Evolutionary conservation across 2,113 vertebrate genomes (phyloP), one percentile per base, ranked within the genome.

Genomic region (Pachypanchax playfairii): DNA sequence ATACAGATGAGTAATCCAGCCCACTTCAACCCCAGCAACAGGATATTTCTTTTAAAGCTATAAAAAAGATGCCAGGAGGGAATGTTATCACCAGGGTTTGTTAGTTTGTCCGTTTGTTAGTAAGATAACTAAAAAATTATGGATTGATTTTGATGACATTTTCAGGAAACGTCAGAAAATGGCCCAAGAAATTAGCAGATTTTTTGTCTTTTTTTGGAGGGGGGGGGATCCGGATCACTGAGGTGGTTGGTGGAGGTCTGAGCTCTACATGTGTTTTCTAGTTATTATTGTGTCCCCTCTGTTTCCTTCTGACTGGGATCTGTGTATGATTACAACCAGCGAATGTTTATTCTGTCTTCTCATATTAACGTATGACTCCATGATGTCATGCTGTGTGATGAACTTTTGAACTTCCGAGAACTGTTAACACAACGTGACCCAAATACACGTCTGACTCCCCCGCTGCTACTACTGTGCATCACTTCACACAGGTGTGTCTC

Each of bases 401-500:
- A 21, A 44, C 39, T 8, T 31, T 26, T 46, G 28, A 33, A 17
- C 28, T 22, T 46, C 42, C 25, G 58, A 42, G 17, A 50, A 42
- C 5, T 57, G 26, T 25, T 59, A 48, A 20, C 14, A 48, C 20
- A 21, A 57, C 17, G 17, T 38, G 12, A 17, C 22, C 22, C 20
- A 6, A 31, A 15, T 51, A 11, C 4, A 2, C 13, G 17, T 29
- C 6, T 39, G 52, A 41, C 41, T 18, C 38, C 17, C 21, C 2
- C n/a, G 10, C 20, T 6, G 39, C n/a, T 11, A 15, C 4, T 50
- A 20, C n/a, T 20, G 28, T 21, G 28, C 3, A 11, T 13, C n/a
- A 31, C n/a, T 5, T 26, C n/a, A 11, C 4, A 26, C 35, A 18
- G 38, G 35, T 39, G 48, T 5, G 10, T 70, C 88, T 91, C 94